Conservation (phyloP, 2,113 vertebrate species). For the Sphyrna mokarran region DNA sequence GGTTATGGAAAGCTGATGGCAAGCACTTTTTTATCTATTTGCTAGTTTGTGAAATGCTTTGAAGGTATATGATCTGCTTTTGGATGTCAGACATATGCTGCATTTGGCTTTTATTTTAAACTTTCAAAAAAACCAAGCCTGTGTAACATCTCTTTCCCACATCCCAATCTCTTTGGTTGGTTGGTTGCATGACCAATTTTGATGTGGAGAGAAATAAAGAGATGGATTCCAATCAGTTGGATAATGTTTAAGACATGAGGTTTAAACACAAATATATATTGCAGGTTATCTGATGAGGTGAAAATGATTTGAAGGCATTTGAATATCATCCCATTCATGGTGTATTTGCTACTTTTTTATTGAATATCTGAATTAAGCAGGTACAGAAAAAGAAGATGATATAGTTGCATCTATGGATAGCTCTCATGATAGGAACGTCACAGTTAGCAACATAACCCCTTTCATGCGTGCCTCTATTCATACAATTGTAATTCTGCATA, state of each 20-base stretch:
- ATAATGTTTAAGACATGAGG: neutral
- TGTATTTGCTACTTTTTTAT: neutral
- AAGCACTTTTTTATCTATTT: slow-evolving; percentile 31
- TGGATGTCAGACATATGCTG: neutral
- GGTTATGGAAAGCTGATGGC: slow-evolving; percentile 39
- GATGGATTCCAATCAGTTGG: neutral
- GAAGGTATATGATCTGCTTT: slow-evolving; percentile 6
- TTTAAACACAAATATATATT: neutral
- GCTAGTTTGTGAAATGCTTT: slow-evolving; percentile 31
- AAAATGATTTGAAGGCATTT: neutral
- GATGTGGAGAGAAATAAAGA: neutral
- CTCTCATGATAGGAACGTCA: neutral
- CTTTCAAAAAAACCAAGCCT: neutral
- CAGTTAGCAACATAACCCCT: neutral
- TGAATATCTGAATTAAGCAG: neutral
- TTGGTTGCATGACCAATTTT: neutral
- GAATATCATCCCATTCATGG: neutral
- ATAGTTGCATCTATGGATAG: neutral
- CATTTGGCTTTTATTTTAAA: slow-evolving; percentile 3
- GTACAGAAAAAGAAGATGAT: neutral
- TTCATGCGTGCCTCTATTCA: neutral
- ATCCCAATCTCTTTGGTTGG: neutral
- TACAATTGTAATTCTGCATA: neutral
- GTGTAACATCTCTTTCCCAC: neutral
- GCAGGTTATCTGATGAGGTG: neutral